A percentile compares a stretch with the other conserved stretches of the same genome.
These are phyloP conservation scores for Lichenostomus cassidix DNA, from an alignment of 2,113 vertebrate genomes.

Conservation along the genomic window DNA sequence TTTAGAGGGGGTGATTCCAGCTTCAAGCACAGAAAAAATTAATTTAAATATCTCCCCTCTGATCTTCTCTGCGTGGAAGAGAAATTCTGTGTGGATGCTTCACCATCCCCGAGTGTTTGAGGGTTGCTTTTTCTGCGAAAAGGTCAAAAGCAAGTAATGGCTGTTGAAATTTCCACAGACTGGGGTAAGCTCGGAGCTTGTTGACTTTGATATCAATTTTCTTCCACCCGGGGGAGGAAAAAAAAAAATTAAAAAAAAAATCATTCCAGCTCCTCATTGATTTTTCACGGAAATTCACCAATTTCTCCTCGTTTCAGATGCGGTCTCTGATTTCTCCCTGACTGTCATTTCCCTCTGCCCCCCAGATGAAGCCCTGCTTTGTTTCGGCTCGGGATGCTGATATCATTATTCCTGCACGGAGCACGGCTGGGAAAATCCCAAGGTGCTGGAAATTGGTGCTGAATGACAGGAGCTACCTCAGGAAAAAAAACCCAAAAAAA, in stretches of 20 bases:
- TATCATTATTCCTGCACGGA: neutral
- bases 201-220: slow-evolving; percentile 53
- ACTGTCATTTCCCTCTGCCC: neutral
- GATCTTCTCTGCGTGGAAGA: neutral
- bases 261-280: slow-evolving; percentile 3
- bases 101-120: neutral
- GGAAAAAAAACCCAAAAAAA: neutral
- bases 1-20: neutral
- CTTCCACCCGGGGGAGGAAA: accelerated
- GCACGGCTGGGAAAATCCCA: neutral
- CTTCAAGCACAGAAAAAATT: neutral
- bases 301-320: neutral
- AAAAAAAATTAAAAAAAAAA: neutral
- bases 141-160: slow-evolving; percentile 45
- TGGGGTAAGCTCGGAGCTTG: neutral
- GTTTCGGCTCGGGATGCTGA: neutral
- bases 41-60: neutral
- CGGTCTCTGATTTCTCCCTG: slow-evolving; percentile 15
- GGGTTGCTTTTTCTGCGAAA: neutral
- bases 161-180: neutral
- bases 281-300: slow-evolving; percentile 45
- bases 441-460: neutral
- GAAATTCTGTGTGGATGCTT: neutral
- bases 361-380: neutral
- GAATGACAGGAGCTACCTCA: neutral